phyloP scores from a whole-genome alignment of 1,140 invertebrate species.

The Drosophila nigrodunni region DNA sequence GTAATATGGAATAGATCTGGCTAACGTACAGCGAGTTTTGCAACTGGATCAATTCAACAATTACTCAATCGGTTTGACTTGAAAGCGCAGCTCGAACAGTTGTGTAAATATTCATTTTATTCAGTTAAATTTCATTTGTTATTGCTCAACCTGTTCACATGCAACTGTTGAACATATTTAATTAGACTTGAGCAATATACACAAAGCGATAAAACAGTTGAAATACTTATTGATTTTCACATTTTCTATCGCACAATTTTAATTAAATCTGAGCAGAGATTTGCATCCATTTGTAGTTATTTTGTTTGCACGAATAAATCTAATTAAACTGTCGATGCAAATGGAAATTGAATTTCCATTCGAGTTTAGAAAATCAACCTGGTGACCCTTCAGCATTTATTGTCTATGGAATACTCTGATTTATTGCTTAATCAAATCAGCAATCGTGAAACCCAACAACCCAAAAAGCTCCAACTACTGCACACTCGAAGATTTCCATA shows the following conservation, averaged over 20 bases:
- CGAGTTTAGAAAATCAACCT: not conserved
- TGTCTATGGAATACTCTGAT: conserved; percentile 39
- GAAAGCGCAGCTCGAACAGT: conserved; percentile 14
- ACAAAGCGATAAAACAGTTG: not conserved
- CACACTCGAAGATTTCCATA: conserved; percentile 7
- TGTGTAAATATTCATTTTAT: conserved; percentile 50
- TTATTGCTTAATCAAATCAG: conserved; percentile 45
- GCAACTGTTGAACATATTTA: not conserved
- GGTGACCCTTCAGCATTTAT: conserved; percentile 3
- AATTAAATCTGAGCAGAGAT: not conserved
- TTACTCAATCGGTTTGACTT: conserved; percentile 42
- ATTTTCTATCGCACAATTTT: not conserved
- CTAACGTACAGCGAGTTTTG: conserved; percentile 24
- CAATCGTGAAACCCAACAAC: not conserved
- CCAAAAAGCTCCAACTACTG: not conserved
- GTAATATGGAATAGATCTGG: conserved; percentile 15
- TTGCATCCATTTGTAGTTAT: not conserved
- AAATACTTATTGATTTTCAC: conserved; percentile 1
- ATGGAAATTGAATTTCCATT: conserved; percentile 9
- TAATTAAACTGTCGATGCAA: conserved; percentile 6
- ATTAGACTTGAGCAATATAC: conserved; percentile 4
- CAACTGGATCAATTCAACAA: conserved; percentile 34
- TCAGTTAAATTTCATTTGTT: conserved; percentile 16
- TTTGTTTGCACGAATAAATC: conserved; percentile 1
- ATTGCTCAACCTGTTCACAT: conserved; percentile 12